Evolutionary conservation across 2,797 vertebrate species (phyloP), one percentile per base, ranked within the genome.

Genomic region (Micropoecilia bifurca): DNA sequence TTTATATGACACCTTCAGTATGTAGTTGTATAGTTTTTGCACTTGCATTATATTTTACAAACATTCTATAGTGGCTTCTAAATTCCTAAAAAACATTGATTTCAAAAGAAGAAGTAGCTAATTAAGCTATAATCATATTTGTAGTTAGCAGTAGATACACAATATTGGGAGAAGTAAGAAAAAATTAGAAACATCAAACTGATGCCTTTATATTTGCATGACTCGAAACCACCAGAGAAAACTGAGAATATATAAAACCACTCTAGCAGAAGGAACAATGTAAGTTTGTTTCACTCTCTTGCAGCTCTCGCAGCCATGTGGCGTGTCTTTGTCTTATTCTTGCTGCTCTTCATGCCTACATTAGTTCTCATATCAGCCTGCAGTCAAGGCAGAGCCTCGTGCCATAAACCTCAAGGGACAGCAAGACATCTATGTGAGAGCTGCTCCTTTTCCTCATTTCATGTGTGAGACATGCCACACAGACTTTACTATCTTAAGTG

Each of bases 401-500:
- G 89, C 86, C 85, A 85, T 75, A 81, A 72, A 74, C 84, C 89
- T 92, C 90, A 63, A 75, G 92, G 86, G 91, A 88, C 75, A 46
- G 78, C 25, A 14, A 81, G 83, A 73, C 83, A 83, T 76, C 87
- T 92, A 81, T 92, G 91, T 91, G 92, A 92, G 78, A 84, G 71
- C 66, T 36, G 61, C 57, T 84, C 85, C 89, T 94, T 89, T 91
- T 89, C 81, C 87, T 87, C 79, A 83, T 92, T 84, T 81, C 30
- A 82, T 47, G 81, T 87, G 89, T 76, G 80, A 83, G 79, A 80
- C 82, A 80, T 69, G 77, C 73, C 83, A 63, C 45, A 86, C 74
- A 84, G 78, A 76, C 61, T 43, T 72, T 47, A 77, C 50, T 43
- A 30, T 71, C 80, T 79, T 66, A 77, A 83, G 59, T 66, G 48